Evolutionary conservation across 2,888 invertebrate species (phyloP).

Genomic region (Gibbula magus): DNA sequence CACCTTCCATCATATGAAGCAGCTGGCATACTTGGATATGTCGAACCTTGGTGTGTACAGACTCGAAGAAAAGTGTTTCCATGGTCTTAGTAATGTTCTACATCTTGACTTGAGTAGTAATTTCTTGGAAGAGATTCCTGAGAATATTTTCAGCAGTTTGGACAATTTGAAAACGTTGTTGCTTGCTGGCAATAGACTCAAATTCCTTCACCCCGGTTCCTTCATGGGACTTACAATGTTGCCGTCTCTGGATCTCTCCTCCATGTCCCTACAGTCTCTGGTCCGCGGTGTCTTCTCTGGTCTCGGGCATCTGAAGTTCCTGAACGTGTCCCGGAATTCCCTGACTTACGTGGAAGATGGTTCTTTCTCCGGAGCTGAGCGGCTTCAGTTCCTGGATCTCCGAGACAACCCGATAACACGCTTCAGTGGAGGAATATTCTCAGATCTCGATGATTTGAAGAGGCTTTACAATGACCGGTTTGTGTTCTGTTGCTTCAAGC

Average conservation of each 20-base stretch:
- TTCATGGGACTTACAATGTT: neutral
- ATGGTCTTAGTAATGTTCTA: neutral
- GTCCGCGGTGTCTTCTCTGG: neutral
- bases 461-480: conserved; percentile 3
- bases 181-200: neutral
- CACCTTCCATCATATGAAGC: neutral
- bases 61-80: neutral
- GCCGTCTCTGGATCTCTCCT: neutral
- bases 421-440: conserved; percentile 10
- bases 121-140: neutral
- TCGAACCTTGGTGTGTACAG: neutral
- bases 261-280: neutral
- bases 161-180: neutral
- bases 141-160: neutral
- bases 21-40: conserved; percentile 11
- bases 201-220: neutral
- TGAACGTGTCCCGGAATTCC: conserved; percentile 17
- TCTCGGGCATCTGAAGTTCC: neutral
- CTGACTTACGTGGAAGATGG: neutral
- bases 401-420: neutral
- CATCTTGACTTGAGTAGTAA: conserved; percentile 12
- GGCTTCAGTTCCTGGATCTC: neutral
- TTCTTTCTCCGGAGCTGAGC: neutral
- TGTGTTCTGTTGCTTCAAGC: conserved; percentile 24
- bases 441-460: neutral